Evolutionary conservation across 2,797 vertebrate species (phyloP).

Genomic region (Macropodus opercularis): DNA sequence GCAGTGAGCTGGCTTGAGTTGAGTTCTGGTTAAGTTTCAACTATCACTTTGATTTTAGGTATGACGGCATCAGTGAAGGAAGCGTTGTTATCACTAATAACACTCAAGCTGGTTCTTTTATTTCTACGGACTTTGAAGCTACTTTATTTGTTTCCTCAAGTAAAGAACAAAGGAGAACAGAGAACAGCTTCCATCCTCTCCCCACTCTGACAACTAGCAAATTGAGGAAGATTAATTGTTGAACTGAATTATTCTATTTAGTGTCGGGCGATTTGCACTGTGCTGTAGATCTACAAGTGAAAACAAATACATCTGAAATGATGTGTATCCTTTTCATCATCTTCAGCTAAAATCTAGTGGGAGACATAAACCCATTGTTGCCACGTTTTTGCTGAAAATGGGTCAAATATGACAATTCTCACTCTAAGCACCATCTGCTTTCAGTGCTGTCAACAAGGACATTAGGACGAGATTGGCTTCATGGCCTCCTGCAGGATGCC

Average conservation of each 20-base stretch:
- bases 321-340: not conserved
- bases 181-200: not conserved
- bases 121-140: not conserved
- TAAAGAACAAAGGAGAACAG: not conserved
- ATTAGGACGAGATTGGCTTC: constrained; percentile 34
- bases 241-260: not conserved
- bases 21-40: not conserved
- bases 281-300: not conserved
- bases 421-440: not conserved
- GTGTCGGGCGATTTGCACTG: not conserved
- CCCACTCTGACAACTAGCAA: not conserved
- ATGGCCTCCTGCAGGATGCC: constrained; percentile 16
- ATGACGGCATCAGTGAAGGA: too few species aligned
- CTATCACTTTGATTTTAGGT: not conserved
- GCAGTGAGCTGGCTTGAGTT: too few species aligned
- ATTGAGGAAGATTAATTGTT: not conserved
- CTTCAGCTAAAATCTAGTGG: not conserved
- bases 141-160: not conserved
- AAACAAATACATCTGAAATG: not conserved
- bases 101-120: not conserved
- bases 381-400: constrained; percentile 5
- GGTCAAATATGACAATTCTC: constrained; percentile 13
- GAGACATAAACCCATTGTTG: not conserved
- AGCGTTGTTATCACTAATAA: not conserved
- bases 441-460: not conserved